phyloP scores from a whole-genome alignment of 2,113 vertebrate species.

The Epinephelus moara region DNA sequence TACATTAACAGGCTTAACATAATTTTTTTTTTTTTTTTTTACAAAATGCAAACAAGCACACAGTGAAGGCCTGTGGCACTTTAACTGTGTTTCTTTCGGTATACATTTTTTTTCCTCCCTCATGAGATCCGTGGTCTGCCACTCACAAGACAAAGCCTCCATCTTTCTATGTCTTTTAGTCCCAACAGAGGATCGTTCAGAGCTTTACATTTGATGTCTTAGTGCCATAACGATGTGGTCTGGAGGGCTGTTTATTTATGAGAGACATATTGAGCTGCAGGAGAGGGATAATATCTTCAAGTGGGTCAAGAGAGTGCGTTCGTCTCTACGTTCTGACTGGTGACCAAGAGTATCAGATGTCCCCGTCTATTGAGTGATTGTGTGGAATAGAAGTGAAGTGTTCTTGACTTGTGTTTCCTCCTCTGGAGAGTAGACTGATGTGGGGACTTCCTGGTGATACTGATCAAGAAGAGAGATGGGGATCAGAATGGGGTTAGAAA shows the following conservation, averaged over 20 bases:
- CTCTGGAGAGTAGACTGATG: slow-evolving; percentile 64
- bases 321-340: slow-evolving; percentile 49
- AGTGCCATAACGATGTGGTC: slow-evolving; percentile 80
- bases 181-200: slow-evolving; percentile 64
- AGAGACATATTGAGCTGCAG: slow-evolving; percentile 73
- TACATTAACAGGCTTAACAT: slow-evolving; percentile 18
- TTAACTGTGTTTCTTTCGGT: slow-evolving; percentile 35
- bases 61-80: not conserved
- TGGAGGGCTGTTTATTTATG: slow-evolving; percentile 78
- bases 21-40: slow-evolving; percentile 7
- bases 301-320: slow-evolving; percentile 68
- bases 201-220: slow-evolving; percentile 78
- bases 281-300: slow-evolving; percentile 74
- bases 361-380: slow-evolving; percentile 72
- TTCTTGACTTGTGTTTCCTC: slow-evolving; percentile 73
- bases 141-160: slow-evolving; percentile 73
- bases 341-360: slow-evolving; percentile 79
- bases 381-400: slow-evolving; percentile 70
- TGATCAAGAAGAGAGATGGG: slow-evolving; percentile 55
- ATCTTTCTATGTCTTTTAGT: slow-evolving; percentile 59
- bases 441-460: slow-evolving; percentile 67
- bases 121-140: slow-evolving; percentile 64
- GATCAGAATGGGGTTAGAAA: slow-evolving; percentile 27
- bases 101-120: slow-evolving; percentile 36
- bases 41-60: not conserved